Evolutionary conservation across 2,888 invertebrate species (phyloP).

Genomic region (Drosophila imparisetae): DNA sequence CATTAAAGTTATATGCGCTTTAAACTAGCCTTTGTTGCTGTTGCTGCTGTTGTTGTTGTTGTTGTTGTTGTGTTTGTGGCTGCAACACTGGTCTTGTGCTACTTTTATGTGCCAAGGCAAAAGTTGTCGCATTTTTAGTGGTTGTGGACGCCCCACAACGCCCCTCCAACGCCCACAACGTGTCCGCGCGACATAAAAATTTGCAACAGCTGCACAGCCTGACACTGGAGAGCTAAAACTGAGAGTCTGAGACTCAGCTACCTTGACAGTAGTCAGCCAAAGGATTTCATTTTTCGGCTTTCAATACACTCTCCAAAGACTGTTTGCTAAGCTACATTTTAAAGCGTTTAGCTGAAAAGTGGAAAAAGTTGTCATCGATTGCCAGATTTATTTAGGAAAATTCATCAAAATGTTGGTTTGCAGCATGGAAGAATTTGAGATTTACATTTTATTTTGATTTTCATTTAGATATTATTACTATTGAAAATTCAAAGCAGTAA

Average conservation of each 20-base stretch:
- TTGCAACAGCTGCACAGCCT: constrained; percentile 76
- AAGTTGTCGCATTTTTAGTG: constrained; percentile 74
- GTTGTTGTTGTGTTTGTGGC: constrained; percentile 28
- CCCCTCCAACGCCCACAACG: constrained; percentile 63
- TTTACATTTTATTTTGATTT: background rate
- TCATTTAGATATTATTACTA: background rate
- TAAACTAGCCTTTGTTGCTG: constrained; percentile 58
- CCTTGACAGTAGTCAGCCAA: constrained; percentile 77
- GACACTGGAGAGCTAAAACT: constrained; percentile 46
- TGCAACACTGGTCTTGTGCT: constrained; percentile 35
- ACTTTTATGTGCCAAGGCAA: constrained; percentile 76
- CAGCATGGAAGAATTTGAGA: background rate
- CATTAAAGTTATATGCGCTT: constrained; percentile 80
- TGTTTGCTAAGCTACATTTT: background rate
- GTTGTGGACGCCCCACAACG: constrained; percentile 25
- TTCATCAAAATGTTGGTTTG: background rate
- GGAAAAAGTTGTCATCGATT: background rate
- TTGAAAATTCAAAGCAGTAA: background rate
- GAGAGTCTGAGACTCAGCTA: constrained; percentile 42
- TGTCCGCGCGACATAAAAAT: constrained; percentile 78
- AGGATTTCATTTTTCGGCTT: constrained; percentile 65
- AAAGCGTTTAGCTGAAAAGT: background rate
- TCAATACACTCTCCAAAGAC: constrained; percentile 40
- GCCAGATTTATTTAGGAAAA: background rate
- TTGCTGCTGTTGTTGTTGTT: constrained; percentile 30